Conservation (phyloP, 64 coral and sea anemone genomes). For the Montipora cactus region DNA sequence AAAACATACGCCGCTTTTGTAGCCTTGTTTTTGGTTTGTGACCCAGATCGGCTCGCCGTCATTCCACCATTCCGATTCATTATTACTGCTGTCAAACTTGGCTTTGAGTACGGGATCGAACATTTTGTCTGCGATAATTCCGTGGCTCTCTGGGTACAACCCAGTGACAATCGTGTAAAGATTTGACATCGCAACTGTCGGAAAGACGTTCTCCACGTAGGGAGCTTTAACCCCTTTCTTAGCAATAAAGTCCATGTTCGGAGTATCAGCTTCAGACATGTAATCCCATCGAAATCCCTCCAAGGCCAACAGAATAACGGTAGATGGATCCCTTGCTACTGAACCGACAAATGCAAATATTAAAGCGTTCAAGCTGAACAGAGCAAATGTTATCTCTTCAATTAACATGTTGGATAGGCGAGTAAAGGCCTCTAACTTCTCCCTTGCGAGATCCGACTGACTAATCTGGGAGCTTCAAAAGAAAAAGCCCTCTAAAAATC, state of each 20-base stretch:
- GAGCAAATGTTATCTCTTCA: background rate
- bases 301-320: constrained; percentile 67
- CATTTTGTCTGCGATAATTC: constrained; percentile 73
- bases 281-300: constrained; percentile 94
- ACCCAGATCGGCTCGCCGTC: constrained; percentile 89
- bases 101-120: constrained; percentile 70
- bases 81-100: constrained; percentile 53
- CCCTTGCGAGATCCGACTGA: background rate
- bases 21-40: constrained; percentile 85
- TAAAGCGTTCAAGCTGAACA: background rate
- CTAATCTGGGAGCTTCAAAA: background rate
- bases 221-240: constrained; percentile 72
- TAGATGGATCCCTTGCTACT: background rate
- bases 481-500: background rate
- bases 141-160: constrained; percentile 85
- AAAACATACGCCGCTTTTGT: constrained; percentile 79
- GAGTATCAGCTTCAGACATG: constrained; percentile 63
- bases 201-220: constrained; percentile 79
- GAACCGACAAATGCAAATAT: background rate
- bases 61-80: constrained; percentile 73
- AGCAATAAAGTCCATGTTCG: constrained; percentile 66
- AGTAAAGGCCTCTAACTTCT: background rate
- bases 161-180: constrained; percentile 86
- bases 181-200: constrained; percentile 71
- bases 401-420: background rate